Evolutionary conservation across 2,113 vertebrate genomes (phyloP), one percentile per base, ranked within the genome.

Genomic region (Ifrita kowaldi): DNA sequence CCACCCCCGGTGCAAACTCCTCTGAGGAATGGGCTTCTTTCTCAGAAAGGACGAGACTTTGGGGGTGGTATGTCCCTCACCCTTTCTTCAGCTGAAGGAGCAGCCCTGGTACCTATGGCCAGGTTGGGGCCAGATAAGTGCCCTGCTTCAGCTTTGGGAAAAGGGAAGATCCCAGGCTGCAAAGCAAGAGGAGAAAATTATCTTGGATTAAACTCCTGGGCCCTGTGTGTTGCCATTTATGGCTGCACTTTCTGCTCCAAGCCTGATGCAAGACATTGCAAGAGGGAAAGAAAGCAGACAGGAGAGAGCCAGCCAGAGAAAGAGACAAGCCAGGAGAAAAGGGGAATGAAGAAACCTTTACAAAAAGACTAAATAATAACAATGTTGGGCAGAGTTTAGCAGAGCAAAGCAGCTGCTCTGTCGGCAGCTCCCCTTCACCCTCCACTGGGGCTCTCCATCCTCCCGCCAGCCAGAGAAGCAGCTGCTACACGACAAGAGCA

Each of bases 211-310:
- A 95, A 59, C 53, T 85, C 74, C 59, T 0, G 0, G 64, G 77
- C 63, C 57, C 76, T 55, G 42, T 5, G 4, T 15, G 76, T 96
- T 97, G 94, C 97, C 97, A 98, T 98, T 97, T 98, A 98, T 96
- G 97, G 97, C 95, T 96, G 84, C 77, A 27, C 95, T 94, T 90
- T 96, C 77, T 96, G 94, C 94, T 95, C 96, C 96, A 92, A 94
- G 96, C 95, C 97, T 97, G 97, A 97, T 97, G 96, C 97, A 97
- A 97, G 96, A 94, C 28, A 2, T 60, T 95, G 97, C 96, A 97
- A 97, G 96, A 97, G 79, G 71, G 67, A 95, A 69, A 86, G 77
- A 79, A 67, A 89, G 75, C 90, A 93, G 92, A 80, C 70, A 53
- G 59, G 64, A 76, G 76, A 75, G 32, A 83, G 73, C 1, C 77